These are phyloP conservation scores for Ariolimax columbianus DNA, from an alignment of 2,888 invertebrate species.

Conservation along the genomic window DNA sequence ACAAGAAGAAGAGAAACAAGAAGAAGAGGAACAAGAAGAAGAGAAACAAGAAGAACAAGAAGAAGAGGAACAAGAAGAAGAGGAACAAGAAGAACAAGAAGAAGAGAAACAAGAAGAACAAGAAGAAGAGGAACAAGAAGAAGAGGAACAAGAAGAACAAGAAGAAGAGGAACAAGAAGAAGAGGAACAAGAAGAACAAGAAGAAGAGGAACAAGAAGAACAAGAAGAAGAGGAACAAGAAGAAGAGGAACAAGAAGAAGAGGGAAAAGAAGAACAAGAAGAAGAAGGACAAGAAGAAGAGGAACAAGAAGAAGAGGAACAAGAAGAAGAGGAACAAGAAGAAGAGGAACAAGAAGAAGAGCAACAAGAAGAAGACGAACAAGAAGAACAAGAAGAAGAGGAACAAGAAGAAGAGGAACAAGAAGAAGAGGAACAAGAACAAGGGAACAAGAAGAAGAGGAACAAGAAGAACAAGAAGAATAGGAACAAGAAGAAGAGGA, in stretches of 20 bases:
- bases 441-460: not conserved
- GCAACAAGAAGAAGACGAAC: too few species aligned
- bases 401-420: not conserved
- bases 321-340: slow-evolving; percentile 5
- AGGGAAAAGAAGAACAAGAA: not conserved
- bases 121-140: too few species aligned
- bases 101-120: too few species aligned
- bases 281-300: too few species aligned
- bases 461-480: not conserved
- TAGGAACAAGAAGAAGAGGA: too few species aligned
- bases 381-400: too few species aligned
- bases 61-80: slow-evolving; percentile 2
- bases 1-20: not conserved
- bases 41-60: too few species aligned
- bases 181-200: not conserved
- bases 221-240: not conserved
- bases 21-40: too few species aligned
- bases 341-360: slow-evolving; percentile 6
- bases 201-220: slow-evolving; percentile 1
- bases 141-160: not conserved
- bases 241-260: not conserved
- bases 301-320: not conserved
- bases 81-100: too few species aligned
- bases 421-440: not conserved
- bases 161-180: not conserved